These are phyloP conservation scores for Eristalis tenax DNA, from an alignment of 2,888 invertebrate species.

Conservation along the genomic window DNA sequence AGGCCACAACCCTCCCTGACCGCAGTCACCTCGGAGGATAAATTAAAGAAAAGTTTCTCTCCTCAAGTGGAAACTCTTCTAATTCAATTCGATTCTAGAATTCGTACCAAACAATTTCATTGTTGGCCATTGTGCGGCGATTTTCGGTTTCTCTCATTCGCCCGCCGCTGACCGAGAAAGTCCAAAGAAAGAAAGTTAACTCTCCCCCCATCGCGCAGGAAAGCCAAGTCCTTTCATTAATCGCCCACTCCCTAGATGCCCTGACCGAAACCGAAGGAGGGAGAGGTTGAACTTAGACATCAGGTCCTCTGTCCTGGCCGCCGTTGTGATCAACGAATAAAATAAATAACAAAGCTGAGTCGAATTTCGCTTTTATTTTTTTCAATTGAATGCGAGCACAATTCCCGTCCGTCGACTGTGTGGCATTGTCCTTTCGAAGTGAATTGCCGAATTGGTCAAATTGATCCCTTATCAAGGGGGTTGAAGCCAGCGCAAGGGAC, in stretches of 20 bases:
- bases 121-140: constrained; percentile 48
- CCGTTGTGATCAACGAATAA: constrained; percentile 16
- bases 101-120: constrained; percentile 51
- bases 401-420: constrained; percentile 11
- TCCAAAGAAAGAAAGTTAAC: constrained; percentile 39
- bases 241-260: constrained; percentile 23
- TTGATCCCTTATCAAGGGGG: constrained; percentile 35
- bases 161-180: neutral
- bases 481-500: constrained; percentile 17
- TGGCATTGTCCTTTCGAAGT: constrained; percentile 22
- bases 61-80: constrained; percentile 43
- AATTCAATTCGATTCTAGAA: constrained; percentile 50
- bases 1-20: neutral
- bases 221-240: constrained; percentile 5
- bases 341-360: constrained; percentile 28
- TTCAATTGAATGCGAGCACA: constrained; percentile 25
- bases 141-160: constrained; percentile 35
- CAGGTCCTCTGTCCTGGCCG: neutral
- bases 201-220: neutral
- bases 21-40: neutral
- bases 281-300: constrained; percentile 21
- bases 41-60: constrained; percentile 15
- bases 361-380: constrained; percentile 1
- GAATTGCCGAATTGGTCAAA: constrained; percentile 48
- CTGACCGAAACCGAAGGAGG: constrained; percentile 15